Base-by-base conservation (phyloP, 2,797 vertebrate species). In the Denticeps clupeoides region DNA sequence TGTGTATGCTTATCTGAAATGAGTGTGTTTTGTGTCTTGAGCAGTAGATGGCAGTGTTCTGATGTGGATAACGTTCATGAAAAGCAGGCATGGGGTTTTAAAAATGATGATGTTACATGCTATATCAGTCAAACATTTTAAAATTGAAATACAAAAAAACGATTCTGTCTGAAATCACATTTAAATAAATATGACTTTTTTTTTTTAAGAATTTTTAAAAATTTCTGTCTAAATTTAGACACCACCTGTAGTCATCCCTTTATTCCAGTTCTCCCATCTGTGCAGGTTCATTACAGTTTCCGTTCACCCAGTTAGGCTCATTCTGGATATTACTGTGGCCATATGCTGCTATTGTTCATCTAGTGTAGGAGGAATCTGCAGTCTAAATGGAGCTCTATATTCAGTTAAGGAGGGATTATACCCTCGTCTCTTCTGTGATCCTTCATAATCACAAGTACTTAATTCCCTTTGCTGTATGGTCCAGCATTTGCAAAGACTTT, bases 351-450 rank as follows among this genome's bases (percentile, higher is more conserved):
- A 13, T 31, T 22, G 16, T 23, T 15, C 3, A 19, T 45, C 45
- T 21, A 51, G 11, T 37, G 19, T 31, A 38, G 44, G 18, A 18
- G 25, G 44, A 47, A 31, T 37, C 4, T 3, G 15, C 18, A 41
- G 32, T 57, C 44, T 25, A 58, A 58, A 58, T 55, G 25, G 50
- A 40, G 35, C 24, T 21, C 15, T 19, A 58, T 55, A 58, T 59
- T 45, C 2, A 51, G 47, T 62, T 59, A 19, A 16, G 15, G n/a
- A n/a, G n/a, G n/a, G n/a, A n/a, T n/a, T n/a, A n/a, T n/a, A n/a
- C n/a, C n/a, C n/a, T n/a, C n/a, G n/a, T n/a, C n/a, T n/a, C n/a
- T n/a, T n/a, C n/a, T n/a, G n/a, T n/a, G n/a, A n/a, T n/a, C n/a
- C n/a, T n/a, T n/a, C n/a, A n/a, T n/a, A n/a, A n/a, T n/a, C n/a